Evolutionary conservation across 1,140 invertebrate genomes (phyloP), one percentile per base, ranked within the genome.

Genomic region (Coelopa frigida): DNA sequence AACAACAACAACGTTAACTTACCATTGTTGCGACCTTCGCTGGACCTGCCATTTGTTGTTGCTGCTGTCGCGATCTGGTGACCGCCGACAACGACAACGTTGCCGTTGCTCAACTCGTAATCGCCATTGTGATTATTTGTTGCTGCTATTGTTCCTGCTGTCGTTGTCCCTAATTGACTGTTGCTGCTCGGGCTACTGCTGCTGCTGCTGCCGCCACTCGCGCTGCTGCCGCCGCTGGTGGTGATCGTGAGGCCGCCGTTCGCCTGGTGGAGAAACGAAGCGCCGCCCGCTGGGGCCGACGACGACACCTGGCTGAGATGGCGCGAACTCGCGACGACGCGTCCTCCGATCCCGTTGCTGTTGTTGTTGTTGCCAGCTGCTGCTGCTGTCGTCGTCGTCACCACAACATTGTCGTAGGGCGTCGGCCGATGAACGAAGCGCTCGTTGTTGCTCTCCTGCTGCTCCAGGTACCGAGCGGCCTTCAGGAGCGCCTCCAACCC

Each of bases 401-500:
- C 17, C 33, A 33, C n/a, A 35, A 23, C 7, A 10, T 29, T 14
- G 4, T 8, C 37, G 37, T 3, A 2, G 17, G 33, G 20, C n/a
- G n/a, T n/a, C 23, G 21, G 20, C 20, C 32, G 43, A 44, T 31
- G 29, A 44, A 26, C 36, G 43, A 26, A 26, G 41, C 27, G 31
- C 31, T 32, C 14, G 41, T 31, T 43, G 41, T 43, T 12, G 12
- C 26, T 44, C 43, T 44, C 43, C 43, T 44, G 43, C 43, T 36
- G 43, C 43, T 44, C 43, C 33, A 44, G 29, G 20, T 44, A 44
- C 36, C 32, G 43, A 44, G 43, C 43, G 36, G 43, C 43, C 36
- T 44, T 15, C 10, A 44, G 43, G 43, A 44, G 43, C 43, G 31
- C 15, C 36, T 36, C 32, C 36, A 44, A 23, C 10, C 43, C 43